Conservation (phyloP, 2,113 vertebrate genomes). For the Xenopus tropicalis region DNA sequence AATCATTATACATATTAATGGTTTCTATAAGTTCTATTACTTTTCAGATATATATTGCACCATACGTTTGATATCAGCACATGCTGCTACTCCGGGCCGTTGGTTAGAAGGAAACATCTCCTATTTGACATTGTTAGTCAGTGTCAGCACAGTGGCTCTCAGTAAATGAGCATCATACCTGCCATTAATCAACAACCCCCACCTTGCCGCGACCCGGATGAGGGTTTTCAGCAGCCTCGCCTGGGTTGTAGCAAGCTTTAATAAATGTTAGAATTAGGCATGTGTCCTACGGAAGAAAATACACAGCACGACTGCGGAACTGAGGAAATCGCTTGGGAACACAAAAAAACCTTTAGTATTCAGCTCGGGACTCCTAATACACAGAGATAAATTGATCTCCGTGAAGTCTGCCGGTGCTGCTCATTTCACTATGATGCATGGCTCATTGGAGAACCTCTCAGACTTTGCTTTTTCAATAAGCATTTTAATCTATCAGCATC, state of each 20-base stretch:
- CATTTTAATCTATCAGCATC: background rate
- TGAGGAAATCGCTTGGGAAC: background rate
- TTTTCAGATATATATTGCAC: too few relatives aligned
- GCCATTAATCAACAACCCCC: constrained; percentile 6
- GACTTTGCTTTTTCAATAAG: constrained; percentile 1
- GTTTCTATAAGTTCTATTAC: too few relatives aligned
- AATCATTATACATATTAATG: too few relatives aligned
- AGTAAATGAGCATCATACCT: constrained; percentile 10
- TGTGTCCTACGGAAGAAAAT: background rate
- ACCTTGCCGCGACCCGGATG: background rate
- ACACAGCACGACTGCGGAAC: background rate
- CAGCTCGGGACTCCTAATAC: background rate
- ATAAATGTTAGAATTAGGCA: background rate
- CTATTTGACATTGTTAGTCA: constrained; percentile 22
- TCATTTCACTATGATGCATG: background rate
- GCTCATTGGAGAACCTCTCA: background rate
- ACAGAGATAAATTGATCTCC: constrained; percentile 8
- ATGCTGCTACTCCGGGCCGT: background rate
- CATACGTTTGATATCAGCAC: too few relatives aligned
- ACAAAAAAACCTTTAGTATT: constrained; percentile 17
- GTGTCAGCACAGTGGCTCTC: constrained; percentile 10
- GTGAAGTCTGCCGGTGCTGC: background rate
- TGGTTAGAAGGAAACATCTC: constrained; percentile 7
- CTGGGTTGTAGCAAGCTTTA: background rate
- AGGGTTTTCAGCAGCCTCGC: too few relatives aligned